A percentile compares a stretch with the other conserved stretches of the same genome.
Conservation (phyloP, 2,113 vertebrate genomes). For the Ahaetulla prasina region DNA sequence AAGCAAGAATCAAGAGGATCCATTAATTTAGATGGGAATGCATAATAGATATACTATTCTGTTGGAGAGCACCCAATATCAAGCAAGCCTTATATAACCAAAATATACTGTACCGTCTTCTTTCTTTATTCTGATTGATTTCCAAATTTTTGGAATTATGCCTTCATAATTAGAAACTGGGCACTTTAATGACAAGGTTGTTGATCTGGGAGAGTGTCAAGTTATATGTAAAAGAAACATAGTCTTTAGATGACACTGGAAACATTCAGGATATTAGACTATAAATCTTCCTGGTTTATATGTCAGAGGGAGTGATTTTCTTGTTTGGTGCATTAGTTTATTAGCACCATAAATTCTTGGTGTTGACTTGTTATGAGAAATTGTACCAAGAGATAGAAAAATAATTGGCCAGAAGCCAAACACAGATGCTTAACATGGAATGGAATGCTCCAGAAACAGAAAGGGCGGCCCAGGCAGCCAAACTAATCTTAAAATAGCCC, state of each 20-base stretch:
- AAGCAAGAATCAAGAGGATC: background rate
- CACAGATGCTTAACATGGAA: background rate
- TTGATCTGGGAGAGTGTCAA: background rate
- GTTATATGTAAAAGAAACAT: background rate
- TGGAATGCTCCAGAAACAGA: conserved; percentile 1
- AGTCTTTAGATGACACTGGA: background rate
- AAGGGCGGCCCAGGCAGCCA: background rate
- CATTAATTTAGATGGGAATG: background rate
- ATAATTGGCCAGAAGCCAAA: conserved; percentile 2
- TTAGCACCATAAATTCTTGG: conserved; percentile 13
- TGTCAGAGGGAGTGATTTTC: conserved; percentile 15
- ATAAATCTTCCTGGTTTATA: conserved; percentile 18
- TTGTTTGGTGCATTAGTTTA: conserved; percentile 20
- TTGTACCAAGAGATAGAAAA: conserved; percentile 1
- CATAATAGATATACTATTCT: background rate
- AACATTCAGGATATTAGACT: conserved; percentile 15
- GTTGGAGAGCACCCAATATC: background rate
- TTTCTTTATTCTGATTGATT: background rate
- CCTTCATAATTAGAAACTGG: background rate
- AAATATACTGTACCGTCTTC: background rate
- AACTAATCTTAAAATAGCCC: background rate
- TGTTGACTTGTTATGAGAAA: conserved; percentile 7
- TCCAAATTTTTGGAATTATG: conserved; percentile 1
- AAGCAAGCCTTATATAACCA: background rate
- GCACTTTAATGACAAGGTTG: background rate